Evolutionary conservation across 2,888 invertebrate species (phyloP).

Genomic region (Eurytoma californica): DNA sequence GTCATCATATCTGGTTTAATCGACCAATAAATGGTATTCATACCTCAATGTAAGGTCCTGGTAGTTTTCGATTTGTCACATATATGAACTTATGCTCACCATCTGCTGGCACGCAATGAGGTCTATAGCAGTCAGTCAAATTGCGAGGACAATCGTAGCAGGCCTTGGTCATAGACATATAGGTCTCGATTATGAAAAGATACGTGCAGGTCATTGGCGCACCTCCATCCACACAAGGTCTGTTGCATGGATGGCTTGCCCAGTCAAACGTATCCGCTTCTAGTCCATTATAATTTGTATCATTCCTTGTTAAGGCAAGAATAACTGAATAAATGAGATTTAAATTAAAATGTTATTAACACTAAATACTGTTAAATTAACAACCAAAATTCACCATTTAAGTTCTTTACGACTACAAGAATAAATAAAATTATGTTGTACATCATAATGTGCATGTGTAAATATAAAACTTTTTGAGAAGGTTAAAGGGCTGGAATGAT

Average conservation of each 20-base stretch:
- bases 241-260: constrained; percentile 79
- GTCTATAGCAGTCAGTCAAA: constrained; percentile 83
- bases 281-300: constrained; percentile 8
- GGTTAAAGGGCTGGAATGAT: no score
- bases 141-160: constrained; percentile 89
- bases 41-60: constrained; percentile 80
- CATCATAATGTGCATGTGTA: no score
- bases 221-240: constrained; percentile 80
- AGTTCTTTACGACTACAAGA: no score
- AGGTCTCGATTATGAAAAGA: constrained; percentile 86
- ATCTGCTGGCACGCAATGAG: constrained; percentile 90
- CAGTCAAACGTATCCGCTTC: constrained; percentile 38
- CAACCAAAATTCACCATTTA: no score
- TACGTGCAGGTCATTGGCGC: constrained; percentile 83
- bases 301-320: neutral
- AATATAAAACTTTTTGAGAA: no score
- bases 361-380: no score
- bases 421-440: no score
- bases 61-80: constrained; percentile 90
- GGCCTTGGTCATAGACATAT: constrained; percentile 90
- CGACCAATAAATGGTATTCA: neutral
- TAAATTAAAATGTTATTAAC: no score
- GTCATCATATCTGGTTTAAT: no score
- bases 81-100: constrained; percentile 85
- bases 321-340: no score